Evolutionary conservation across 2,113 vertebrate genomes (phyloP), one percentile per base, ranked within the genome.

Genomic region (Charadrius vociferus): DNA sequence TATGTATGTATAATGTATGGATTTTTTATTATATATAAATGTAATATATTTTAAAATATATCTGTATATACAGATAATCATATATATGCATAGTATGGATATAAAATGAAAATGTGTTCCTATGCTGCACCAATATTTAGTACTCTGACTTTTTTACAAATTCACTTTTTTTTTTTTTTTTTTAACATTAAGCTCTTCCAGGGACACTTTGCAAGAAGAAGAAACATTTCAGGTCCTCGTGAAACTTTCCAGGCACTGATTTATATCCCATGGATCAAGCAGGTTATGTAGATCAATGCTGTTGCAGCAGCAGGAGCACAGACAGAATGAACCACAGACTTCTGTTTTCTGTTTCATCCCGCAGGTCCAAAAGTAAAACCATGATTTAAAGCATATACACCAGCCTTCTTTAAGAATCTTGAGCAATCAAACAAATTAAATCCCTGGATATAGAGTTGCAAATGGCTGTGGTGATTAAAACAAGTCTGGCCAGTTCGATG

Each of bases 71-170:
- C 9, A 27, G 3, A 36, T 81, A 43, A 34, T 84, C 29, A 6
- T 55, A 59, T 37, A n/a, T 15, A 56, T 30, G 22, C 5, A 52
- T 32, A 37, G 18, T 30, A 37, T 36, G 17, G 15, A 65, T 53
- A 55, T 23, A 63, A 85, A 87, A 97, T 97, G 14, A 98, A 98
- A 93, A 81, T 58, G 92, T 56, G 9, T 63, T 90, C 71, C 56
- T 65, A 83, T 91, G 72, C 61, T 19, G 21, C 63, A 90, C 86
- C 62, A 84, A 70, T 89, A 86, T 72, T 82, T 97, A 70, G 84
- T 91, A 93, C 68, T 96, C 18, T 67, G 32, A 78, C 36, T 90
- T 96, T 77, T 92, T 74, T 66, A 56, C 11, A 45, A 21, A 63
- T 50, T 30, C 88, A 6, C 3, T 45, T 12, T 52, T 21, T 12